Percentiles rank a stretch among this genome's conserved stretches.
Evolutionary conservation across 2,888 invertebrate genomes (phyloP).

Genomic region (Gastracanthus pulcherrimus): DNA sequence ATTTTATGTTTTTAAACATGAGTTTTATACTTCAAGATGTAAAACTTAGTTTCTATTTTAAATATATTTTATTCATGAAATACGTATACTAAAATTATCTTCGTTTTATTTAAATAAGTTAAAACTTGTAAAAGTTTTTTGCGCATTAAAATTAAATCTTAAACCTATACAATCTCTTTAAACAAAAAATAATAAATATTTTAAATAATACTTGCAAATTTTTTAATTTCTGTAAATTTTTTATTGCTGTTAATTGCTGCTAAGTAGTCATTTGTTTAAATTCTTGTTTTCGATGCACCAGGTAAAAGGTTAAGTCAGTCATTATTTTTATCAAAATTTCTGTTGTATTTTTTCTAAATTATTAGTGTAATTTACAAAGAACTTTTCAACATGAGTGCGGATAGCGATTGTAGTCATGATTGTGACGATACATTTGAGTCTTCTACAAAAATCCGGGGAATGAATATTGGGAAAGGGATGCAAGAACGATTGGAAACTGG

Average conservation of each 20-base stretch:
- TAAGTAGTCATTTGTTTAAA: background rate
- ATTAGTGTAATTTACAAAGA: background rate
- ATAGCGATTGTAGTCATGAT: background rate
- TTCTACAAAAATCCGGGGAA: slow-evolving; percentile 10
- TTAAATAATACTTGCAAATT: no score
- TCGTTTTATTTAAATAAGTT: background rate
- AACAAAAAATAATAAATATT: no score
- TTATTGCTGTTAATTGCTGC: no score
- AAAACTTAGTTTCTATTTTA: no score
- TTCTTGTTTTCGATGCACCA: background rate
- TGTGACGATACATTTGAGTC: background rate
- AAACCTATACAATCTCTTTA: no score
- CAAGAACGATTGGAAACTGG: slow-evolving; percentile 32
- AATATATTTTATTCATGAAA: background rate
- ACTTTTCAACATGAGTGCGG: slow-evolving; percentile 14
- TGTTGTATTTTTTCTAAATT: background rate
- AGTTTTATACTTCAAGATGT: no score
- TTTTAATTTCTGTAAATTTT: no score
- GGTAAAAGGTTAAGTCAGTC: background rate
- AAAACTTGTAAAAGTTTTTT: background rate
- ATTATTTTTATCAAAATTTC: background rate
- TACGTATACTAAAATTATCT: no score
- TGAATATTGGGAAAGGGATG: slow-evolving; percentile 34
- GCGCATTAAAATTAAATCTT: background rate
- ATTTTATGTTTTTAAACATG: background rate